A percentile compares a stretch with the other conserved stretches of the same genome.
phyloP scores from a whole-genome alignment of 2,888 invertebrate genomes.

The Pegoplata infirma region DNA sequence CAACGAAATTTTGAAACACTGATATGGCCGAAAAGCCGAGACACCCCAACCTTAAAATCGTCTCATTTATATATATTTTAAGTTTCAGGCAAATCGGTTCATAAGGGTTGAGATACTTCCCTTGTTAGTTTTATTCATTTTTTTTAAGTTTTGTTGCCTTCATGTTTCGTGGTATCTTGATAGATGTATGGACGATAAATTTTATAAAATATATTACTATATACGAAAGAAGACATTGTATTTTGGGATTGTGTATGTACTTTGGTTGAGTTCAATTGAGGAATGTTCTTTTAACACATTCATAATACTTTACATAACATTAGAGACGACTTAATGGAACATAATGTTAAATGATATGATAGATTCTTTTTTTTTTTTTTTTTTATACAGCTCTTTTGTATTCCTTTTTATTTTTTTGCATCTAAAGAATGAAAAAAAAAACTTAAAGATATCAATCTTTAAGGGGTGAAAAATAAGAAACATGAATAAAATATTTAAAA shows the following conservation, averaged over 20 bases:
- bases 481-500: slow-evolving; percentile 31
- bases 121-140: slow-evolving; percentile 21
- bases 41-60: too few species aligned
- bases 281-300: slow-evolving; percentile 62
- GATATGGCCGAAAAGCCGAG: too few species aligned
- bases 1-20: too few species aligned
- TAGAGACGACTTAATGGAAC: slow-evolving; percentile 58
- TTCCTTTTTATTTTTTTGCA: slow-evolving; percentile 39
- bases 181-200: slow-evolving; percentile 62
- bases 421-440: slow-evolving; percentile 6
- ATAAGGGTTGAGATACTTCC: too few species aligned
- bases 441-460: slow-evolving; percentile 50
- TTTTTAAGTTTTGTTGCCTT: slow-evolving; percentile 7
- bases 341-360: slow-evolving; percentile 61
- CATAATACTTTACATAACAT: slow-evolving; percentile 60
- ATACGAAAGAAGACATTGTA: slow-evolving; percentile 40
- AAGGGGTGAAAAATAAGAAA: slow-evolving; percentile 46
- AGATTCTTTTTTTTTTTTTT: slow-evolving; percentile 32
- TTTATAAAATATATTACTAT: slow-evolving; percentile 45
- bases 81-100: too few species aligned
- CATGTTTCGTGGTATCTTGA: slow-evolving; percentile 51
- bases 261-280: slow-evolving; percentile 59
- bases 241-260: neutral
- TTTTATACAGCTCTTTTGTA: slow-evolving; percentile 7
- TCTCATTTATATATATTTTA: too few species aligned